These are phyloP conservation scores for Cetonia aurata DNA, from an alignment of 2,888 invertebrate species.

Conservation along the genomic window DNA sequence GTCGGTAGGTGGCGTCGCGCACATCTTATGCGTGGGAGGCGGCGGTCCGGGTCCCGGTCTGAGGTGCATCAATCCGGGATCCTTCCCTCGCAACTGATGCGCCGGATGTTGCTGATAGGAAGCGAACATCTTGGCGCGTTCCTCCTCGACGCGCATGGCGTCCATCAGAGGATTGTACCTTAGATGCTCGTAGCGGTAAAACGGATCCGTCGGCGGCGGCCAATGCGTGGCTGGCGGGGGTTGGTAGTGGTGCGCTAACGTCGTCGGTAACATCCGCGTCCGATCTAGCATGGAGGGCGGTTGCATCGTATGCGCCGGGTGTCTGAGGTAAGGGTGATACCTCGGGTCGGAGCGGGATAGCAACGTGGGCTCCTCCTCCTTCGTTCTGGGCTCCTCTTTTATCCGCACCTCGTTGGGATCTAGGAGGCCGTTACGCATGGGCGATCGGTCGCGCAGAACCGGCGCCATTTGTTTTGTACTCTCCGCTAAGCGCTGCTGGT, in stretches of 20 bases:
- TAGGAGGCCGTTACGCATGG: conserved; percentile 77
- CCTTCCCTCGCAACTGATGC: conserved; percentile 68
- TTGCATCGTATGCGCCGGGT: conserved; percentile 69
- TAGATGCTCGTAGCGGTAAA: conserved; percentile 78
- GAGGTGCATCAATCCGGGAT: conserved; percentile 71
- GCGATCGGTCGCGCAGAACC: conserved; percentile 76
- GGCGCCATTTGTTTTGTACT: conserved; percentile 67
- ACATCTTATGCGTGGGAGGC: conserved; percentile 66
- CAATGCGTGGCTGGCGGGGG: conserved; percentile 64
- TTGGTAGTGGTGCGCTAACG: conserved; percentile 67
- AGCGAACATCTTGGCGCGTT: conserved; percentile 81
- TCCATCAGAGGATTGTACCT: conserved; percentile 86
- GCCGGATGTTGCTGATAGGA: conserved; percentile 68
- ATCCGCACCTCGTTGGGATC: conserved; percentile 70
- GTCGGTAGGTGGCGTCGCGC: conserved; percentile 73
- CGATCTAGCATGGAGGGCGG: conserved; percentile 65
- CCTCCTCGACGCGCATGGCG: conserved; percentile 83
- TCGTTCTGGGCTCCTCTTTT: conserved; percentile 73
- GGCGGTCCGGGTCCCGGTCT: conserved; percentile 69
- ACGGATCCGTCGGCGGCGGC: conserved; percentile 67
- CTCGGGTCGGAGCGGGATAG: conserved; percentile 69
- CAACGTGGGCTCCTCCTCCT: conserved; percentile 68
- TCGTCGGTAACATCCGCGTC: conserved; percentile 68
- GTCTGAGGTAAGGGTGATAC: conserved; percentile 70
- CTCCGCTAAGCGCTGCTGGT: conserved; percentile 69